These are phyloP conservation scores for Epirrhoe tristata DNA, from an alignment of 2,888 invertebrate species.

Conservation along the genomic window DNA sequence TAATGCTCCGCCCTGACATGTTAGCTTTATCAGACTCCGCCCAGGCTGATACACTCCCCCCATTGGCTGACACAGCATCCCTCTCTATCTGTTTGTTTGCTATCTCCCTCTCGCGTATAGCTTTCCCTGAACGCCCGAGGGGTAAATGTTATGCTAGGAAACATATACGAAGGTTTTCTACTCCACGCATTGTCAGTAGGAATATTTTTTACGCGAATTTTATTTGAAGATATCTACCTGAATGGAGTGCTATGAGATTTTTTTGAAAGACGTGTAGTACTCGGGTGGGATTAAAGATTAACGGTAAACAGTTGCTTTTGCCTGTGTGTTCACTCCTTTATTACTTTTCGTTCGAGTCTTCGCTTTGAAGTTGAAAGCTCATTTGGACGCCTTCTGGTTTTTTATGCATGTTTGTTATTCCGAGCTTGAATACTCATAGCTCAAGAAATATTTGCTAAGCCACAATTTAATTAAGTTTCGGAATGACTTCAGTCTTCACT, in stretches of 20 bases:
- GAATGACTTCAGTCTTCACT: neutral
- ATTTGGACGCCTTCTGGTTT: constrained; percentile 26
- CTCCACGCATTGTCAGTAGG: constrained; percentile 75
- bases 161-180: constrained; percentile 84
- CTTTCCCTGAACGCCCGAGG: constrained; percentile 83
- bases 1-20: constrained; percentile 85
- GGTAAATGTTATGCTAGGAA: constrained; percentile 85
- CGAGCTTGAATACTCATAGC: neutral
- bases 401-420: constrained; percentile 8
- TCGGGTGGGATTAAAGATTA: constrained; percentile 70
- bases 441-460: neutral
- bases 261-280: constrained; percentile 56
- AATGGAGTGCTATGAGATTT: constrained; percentile 83
- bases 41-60: constrained; percentile 51
- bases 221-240: constrained; percentile 81
- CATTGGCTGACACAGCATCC: constrained; percentile 64
- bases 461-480: neutral
- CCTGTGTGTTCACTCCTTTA: constrained; percentile 55
- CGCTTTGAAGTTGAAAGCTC: constrained; percentile 43
- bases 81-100: constrained; percentile 54
- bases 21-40: constrained; percentile 81
- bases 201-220: constrained; percentile 82
- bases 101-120: constrained; percentile 68
- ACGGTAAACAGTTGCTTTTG: constrained; percentile 68
- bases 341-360: constrained; percentile 50